Percentiles rank a stretch among this genome's conserved stretches.
Evolutionary conservation across 2,888 invertebrate species (phyloP).

Genomic region (Thumatha senex): DNA sequence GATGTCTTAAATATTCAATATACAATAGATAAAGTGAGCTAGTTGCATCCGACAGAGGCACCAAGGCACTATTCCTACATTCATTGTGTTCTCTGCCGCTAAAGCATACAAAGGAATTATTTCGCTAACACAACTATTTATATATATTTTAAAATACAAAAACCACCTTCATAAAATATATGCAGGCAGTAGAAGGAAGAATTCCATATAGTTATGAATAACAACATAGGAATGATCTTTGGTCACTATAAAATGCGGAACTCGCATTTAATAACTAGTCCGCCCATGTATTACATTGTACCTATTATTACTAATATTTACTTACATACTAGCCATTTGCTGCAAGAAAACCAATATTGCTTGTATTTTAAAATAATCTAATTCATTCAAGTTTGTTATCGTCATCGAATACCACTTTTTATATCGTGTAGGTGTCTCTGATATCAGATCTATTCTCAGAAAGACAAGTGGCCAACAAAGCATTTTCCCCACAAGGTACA

Average conservation of each 20-base stretch:
- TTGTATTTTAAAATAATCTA: constrained; percentile 2
- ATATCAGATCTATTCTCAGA: neutral
- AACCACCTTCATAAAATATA: too few relatives aligned
- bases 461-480: too few relatives aligned
- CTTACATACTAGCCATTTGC: constrained; percentile 4
- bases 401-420: neutral
- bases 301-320: constrained; percentile 14
- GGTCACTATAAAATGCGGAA: neutral
- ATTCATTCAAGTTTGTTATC: neutral
- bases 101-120: too few relatives aligned
- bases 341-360: constrained; percentile 11
- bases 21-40: too few relatives aligned
- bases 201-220: neutral
- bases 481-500: too few relatives aligned
- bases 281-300: constrained; percentile 7
- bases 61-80: too few relatives aligned
- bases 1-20: too few relatives aligned
- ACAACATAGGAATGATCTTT: neutral
- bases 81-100: too few relatives aligned
- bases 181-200: neutral
- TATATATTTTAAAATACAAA: too few relatives aligned
- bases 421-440: neutral
- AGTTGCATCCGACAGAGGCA: too few relatives aligned
- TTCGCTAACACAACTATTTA: too few relatives aligned
- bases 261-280: constrained; percentile 3